These are phyloP conservation scores for Salminus brasiliensis DNA, from an alignment of 2,113 vertebrate genomes.

Conservation along the genomic window DNA sequence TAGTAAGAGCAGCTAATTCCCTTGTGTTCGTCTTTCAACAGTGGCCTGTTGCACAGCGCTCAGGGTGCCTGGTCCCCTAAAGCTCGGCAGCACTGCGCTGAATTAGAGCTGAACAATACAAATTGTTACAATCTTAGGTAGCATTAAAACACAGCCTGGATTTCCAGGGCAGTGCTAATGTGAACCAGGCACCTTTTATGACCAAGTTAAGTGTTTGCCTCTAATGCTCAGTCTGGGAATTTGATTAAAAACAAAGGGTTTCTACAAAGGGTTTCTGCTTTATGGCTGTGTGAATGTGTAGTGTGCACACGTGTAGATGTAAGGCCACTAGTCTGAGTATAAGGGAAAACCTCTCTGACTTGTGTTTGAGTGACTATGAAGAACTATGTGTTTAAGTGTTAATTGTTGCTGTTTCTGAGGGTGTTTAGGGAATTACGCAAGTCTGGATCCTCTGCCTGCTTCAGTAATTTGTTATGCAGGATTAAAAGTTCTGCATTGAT, in stretches of 20 bases:
- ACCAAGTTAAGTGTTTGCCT: slow-evolving; percentile 61
- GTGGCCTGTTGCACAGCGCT: slow-evolving; percentile 58
- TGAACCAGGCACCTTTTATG: slow-evolving; percentile 65
- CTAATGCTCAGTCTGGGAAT: slow-evolving; percentile 59
- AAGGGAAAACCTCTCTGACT: no score
- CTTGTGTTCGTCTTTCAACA: slow-evolving; percentile 65
- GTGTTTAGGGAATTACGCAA: no score
- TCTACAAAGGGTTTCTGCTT: background rate
- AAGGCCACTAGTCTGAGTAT: background rate
- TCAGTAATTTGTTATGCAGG: no score
- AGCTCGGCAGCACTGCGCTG: slow-evolving; percentile 51
- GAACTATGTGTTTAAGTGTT: no score
- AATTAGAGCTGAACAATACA: slow-evolving; percentile 69
- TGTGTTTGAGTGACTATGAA: no score
- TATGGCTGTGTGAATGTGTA: background rate
- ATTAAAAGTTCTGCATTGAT: no score
- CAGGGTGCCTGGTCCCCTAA: slow-evolving; percentile 51
- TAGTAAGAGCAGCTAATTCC: slow-evolving; percentile 57
- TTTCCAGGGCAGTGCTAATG: slow-evolving; percentile 62
- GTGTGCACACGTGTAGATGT: background rate
- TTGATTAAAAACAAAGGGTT: slow-evolving; percentile 48
- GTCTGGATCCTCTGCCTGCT: no score
- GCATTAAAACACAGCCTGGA: slow-evolving; percentile 60
- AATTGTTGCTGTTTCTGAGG: no score
- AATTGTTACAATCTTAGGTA: slow-evolving; percentile 71